phyloP scores from a whole-genome alignment of 2,888 invertebrate genomes.

The Diogma glabrata region DNA sequence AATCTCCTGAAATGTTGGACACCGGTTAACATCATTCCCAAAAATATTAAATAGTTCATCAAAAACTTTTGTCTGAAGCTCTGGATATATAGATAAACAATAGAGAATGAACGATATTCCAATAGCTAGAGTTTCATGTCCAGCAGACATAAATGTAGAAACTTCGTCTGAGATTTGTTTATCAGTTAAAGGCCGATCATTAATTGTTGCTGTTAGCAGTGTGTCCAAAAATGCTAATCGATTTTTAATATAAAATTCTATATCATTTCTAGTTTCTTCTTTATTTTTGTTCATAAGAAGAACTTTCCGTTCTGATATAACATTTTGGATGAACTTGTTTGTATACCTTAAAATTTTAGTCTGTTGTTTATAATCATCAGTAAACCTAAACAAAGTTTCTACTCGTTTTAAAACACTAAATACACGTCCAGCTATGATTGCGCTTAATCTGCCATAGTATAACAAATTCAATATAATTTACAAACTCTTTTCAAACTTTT shows the following conservation, averaged over 20 bases:
- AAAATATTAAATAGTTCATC: conserved; percentile 39
- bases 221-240: conserved; percentile 32
- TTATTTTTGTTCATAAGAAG: too few relatives aligned
- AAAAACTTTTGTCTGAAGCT: conserved; percentile 40
- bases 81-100: conserved; percentile 40
- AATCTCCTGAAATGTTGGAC: conserved; percentile 27
- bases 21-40: conserved; percentile 28
- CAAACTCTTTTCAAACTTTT: too few relatives aligned
- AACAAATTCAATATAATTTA: too few relatives aligned
- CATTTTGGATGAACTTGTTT: background rate
- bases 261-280: too few relatives aligned
- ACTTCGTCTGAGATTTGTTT: conserved; percentile 33
- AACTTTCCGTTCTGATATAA: background rate
- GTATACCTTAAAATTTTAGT: conserved; percentile 28
- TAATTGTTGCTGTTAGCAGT: conserved; percentile 26
- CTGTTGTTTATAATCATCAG: conserved; percentile 26
- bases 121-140: conserved; percentile 48
- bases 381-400: conserved; percentile 26
- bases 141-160: conserved; percentile 37
- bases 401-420: conserved; percentile 28
- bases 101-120: conserved; percentile 41
- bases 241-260: conserved; percentile 18
- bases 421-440: conserved; percentile 25
- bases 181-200: conserved; percentile 24
- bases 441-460: too few relatives aligned